Percentiles rank a stretch among this genome's conserved stretches.
Conservation (phyloP, 2,888 invertebrate species). For the Coremacera marginata region DNA sequence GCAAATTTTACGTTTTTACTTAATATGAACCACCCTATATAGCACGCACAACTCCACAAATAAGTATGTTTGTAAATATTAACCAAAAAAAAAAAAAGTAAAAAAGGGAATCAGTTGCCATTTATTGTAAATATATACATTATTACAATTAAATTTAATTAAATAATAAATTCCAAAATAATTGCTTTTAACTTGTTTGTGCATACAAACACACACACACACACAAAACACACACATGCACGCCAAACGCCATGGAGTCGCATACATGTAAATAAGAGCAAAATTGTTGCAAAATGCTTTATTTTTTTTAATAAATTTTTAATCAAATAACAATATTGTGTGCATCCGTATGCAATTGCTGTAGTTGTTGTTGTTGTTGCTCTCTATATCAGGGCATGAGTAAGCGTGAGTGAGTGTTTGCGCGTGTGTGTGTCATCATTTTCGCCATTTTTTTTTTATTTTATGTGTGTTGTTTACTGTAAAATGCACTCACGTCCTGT, state of each 20-base stretch:
- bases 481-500: slow-evolving; percentile 48
- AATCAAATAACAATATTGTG: slow-evolving; percentile 37
- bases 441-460: slow-evolving; percentile 12
- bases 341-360: slow-evolving; percentile 5
- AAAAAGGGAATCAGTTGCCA: slow-evolving; percentile 4
- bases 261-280: slow-evolving; percentile 25
- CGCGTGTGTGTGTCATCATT: slow-evolving; percentile 8
- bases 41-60: neutral
- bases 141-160: slow-evolving; percentile 65
- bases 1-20: no score
- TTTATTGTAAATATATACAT: slow-evolving; percentile 53
- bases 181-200: slow-evolving; percentile 60
- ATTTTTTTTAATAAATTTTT: slow-evolving; percentile 31
- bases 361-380: neutral
- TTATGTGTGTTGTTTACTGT: slow-evolving; percentile 37
- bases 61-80: neutral
- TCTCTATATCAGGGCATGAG: neutral
- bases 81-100: neutral
- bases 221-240: slow-evolving; percentile 41
- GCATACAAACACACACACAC: slow-evolving; percentile 53
- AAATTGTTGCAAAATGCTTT: slow-evolving; percentile 5
- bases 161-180: slow-evolving; percentile 65
- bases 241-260: slow-evolving; percentile 18
- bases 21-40: neutral
- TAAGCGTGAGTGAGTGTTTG: neutral